These are phyloP conservation scores for Alectura lathami DNA, from an alignment of 2,113 vertebrate species.

Conservation along the genomic window DNA sequence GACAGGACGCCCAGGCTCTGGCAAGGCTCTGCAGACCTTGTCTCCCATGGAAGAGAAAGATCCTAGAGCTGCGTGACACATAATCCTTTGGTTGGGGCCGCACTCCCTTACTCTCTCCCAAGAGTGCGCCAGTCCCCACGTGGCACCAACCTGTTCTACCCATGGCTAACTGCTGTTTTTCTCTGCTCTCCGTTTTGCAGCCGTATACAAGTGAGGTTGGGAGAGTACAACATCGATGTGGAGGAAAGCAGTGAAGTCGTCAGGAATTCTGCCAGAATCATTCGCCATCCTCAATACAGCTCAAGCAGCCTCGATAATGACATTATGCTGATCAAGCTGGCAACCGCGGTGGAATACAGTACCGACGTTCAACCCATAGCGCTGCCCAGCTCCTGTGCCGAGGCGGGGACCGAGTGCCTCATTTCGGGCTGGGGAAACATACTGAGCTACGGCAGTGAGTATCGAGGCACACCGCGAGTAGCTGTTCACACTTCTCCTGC, in stretches of 20 bases:
- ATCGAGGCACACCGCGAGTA: background rate
- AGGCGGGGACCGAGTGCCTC: background rate
- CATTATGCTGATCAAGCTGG: constrained; percentile 81
- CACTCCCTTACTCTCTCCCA: background rate
- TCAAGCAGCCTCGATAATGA: constrained; percentile 74
- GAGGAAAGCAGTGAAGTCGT: background rate
- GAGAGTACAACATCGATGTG: background rate
- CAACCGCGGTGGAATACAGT: constrained; percentile 69
- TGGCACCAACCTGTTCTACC: background rate
- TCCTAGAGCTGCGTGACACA: background rate
- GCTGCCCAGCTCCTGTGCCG: constrained; percentile 73
- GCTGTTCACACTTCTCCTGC: background rate
- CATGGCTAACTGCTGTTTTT: background rate
- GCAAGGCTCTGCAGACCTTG: background rate
- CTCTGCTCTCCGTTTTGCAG: background rate
- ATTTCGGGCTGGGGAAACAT: background rate
- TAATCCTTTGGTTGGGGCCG: background rate
- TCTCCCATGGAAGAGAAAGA: background rate
- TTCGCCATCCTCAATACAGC: constrained; percentile 39
- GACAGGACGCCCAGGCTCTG: background rate
- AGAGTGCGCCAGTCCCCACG: too few relatives aligned
- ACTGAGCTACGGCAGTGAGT: background rate
- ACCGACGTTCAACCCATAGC: constrained; percentile 49
- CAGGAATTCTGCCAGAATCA: background rate
- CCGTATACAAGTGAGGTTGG: background rate